Base-by-base conservation (phyloP, 2,113 vertebrate species). In the Grammomys surdaster region DNA sequence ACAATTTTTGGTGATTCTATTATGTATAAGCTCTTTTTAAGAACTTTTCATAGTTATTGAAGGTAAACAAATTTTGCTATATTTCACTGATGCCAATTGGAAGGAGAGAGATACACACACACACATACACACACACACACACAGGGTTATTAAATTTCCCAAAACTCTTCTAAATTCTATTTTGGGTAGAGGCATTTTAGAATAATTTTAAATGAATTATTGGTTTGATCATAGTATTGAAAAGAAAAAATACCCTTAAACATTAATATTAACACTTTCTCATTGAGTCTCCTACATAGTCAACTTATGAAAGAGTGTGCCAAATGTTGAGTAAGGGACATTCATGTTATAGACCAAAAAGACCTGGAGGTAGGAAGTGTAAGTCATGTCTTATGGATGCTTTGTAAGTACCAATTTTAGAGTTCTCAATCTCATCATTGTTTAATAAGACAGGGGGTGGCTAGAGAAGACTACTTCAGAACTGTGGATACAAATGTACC, bases 141-240 rank as follows among this genome's bases (percentile, higher is more conserved):
- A 91, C 76, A 70, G 89, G 46, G 33, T 5, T 91, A 91, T 94
- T 91, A 89, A 65, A 54, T 77, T 43, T 60, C 51, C 17, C 72
- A 69, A 11, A 73, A 28, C 77, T 48, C 92, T 11, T 60, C n/a
- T 76, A 77, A 87, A 78, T 77, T 7, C 82, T 73, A 51, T 17
- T 95, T 96, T 93, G 11, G 8, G 46, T 70, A 10, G 86, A 89
- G 20, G 86, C 28, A 60, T 56, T 65, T 80, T 80, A 85, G 36
- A 89, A 7, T 46, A 89, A 95, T n/a, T 96, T 95, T 85, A 82
- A n/a, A 48, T 60, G 7, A 3, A 33, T 76, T 94, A 89, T 7
- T 54, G 85, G 24, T 82, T 88, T 28, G 63, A 73, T 16, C 19
- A 87, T 7, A 24, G 16, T 81, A 58, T 95, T 96, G 11, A 70